Evolutionary conservation across 2,113 vertebrate genomes (phyloP), one percentile per base, ranked within the genome.

Genomic region (Zosterops pallidus): DNA sequence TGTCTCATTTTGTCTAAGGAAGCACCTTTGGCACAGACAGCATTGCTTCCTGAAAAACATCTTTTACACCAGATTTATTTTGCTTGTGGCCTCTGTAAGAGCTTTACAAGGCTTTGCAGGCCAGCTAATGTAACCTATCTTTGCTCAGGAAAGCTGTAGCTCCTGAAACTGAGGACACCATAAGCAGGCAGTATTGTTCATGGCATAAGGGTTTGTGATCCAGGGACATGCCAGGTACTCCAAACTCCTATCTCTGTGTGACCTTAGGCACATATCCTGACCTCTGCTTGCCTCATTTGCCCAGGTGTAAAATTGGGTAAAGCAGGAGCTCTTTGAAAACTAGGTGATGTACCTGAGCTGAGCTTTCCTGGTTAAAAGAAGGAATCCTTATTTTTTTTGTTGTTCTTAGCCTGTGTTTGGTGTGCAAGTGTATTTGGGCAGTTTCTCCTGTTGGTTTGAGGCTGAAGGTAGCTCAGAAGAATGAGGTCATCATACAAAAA

Each of bases 401-500:
- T 60, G 47, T 56, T 65, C 14, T 86, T 55, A 67, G 35, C 42
- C 9, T 21, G 6, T 23, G 15, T 59, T 92, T 44, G 20, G 15
- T 60, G 21, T 24, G 23, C 6, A 37, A 28, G 14, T 25, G 6
- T 50, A 8, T 83, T 77, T 79, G 68, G 47, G 12, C 15, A 12
- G 2, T 52, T 82, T 68, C 13, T 67, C 25, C 23, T 29, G 24
- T 47, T 57, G 1, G 0, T 53, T 86, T 78, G 59, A 90, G 24
- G 39, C 31, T 56, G 35, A 90, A 47, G 4, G 12, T 39, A 89
- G 37, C 17, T 3, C 9, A 70, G 52, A 76, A 68, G 12, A 77
- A 33, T 2, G 1, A 22, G 29, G 17, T 44, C 37, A 23, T 33
- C 0, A 0, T 7, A 14, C 6, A 6, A 62, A 74, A 75, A 65